Evolutionary conservation across 2,797 vertebrate genomes (phyloP), one percentile per base, ranked within the genome.

Genomic region (Cephalopachus bancanus): DNA sequence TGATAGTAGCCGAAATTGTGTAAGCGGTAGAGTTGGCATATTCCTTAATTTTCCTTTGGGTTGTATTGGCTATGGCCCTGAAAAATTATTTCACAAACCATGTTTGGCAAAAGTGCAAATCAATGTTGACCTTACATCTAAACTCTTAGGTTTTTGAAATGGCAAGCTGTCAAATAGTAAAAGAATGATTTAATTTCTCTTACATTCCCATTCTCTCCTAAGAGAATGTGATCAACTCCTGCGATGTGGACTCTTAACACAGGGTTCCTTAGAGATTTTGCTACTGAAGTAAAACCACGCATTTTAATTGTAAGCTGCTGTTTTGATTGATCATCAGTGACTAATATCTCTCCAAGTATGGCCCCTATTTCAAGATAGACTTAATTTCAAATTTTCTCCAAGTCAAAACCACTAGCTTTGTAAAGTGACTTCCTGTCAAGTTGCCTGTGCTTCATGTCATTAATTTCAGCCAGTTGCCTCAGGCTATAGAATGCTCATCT

Each of bases 341-440:
- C 49, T 93, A 89, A 85, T 88, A 60, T 84, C 90, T 89, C n/a
- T n/a, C n/a, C n/a, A n/a, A n/a, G n/a, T n/a, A 79, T 33, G 30
- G 62, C 22, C 80, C 72, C 76, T 59, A 69, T 30, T 79, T 78
- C 92, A 57, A 86, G 55, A 75, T 1, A 79, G 88, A 93, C 44
- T 96, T 95, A 83, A 97, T 97, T 95, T 75, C 67, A 96, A 81
- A 85, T 84, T 64, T 83, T 95, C 92, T 83, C 75, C 37, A 64
- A 83, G 69, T 15, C 83, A 69, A 8, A 69, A 83, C 2, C 28
- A 5, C 60, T 74, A 91, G 72, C 64, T 85, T 95, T 64, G 71
- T 57, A 81, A 88, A 94, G 89, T 78, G 53, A 95, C 55, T 96
- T 78, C 7, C 64, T 76, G 7, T 0, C 72, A 69, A 92, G 74